Conservation (phyloP, 1,140 invertebrate genomes). For the Drosophila kohkoa region DNA sequence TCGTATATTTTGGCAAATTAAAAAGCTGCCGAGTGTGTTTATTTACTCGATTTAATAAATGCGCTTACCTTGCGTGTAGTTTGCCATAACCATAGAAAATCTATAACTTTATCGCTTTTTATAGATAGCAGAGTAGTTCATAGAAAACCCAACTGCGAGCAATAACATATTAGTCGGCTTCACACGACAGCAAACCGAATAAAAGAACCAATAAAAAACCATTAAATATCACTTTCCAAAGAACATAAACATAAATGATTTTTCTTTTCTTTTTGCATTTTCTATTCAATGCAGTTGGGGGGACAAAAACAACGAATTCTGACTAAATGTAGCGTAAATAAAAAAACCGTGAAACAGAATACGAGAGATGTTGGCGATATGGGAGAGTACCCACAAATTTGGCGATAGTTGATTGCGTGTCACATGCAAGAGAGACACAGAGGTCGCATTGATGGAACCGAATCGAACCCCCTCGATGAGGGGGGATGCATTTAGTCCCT, state of each 20-base stretch:
- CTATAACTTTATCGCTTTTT: conserved; percentile 26
- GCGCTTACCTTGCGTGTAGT: conserved; percentile 1
- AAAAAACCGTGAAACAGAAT: conserved; percentile 43
- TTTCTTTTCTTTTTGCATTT: conserved; percentile 23
- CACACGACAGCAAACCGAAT: conserved; percentile 41
- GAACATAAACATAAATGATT: conserved; percentile 48
- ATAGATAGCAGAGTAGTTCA: conserved; percentile 3
- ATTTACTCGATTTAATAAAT: neutral
- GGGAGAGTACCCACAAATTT: conserved; percentile 46
- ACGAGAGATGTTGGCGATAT: conserved; percentile 27
- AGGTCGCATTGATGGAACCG: neutral
- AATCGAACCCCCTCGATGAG: neutral
- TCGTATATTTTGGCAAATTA: too few relatives aligned
- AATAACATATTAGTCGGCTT: conserved; percentile 50
- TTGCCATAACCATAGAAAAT: conserved; percentile 8
- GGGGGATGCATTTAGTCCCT: neutral
- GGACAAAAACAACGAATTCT: conserved; percentile 17
- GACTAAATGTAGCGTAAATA: conserved; percentile 76
- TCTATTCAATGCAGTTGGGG: conserved; percentile 32
- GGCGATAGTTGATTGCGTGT: conserved; percentile 66
- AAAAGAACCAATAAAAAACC: conserved; percentile 59
- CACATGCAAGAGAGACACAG: conserved; percentile 61
- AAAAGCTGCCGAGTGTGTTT: too few relatives aligned
- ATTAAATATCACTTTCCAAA: conserved; percentile 69
- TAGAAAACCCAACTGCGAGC: conserved; percentile 43